phyloP scores from a whole-genome alignment of 2,888 invertebrate species.

The Philopedon plagiatum region DNA sequence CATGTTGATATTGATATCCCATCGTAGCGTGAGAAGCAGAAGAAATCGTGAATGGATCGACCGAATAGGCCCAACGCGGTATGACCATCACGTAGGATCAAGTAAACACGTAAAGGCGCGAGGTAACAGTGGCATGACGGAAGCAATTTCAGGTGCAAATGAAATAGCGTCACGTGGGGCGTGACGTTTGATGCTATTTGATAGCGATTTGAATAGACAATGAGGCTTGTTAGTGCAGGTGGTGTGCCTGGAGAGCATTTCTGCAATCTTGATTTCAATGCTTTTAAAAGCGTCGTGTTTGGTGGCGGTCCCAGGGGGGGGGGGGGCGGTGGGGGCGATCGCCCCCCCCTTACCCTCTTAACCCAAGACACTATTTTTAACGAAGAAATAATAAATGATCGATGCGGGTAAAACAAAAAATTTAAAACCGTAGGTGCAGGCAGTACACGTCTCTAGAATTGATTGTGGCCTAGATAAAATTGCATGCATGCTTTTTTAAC shows the following conservation, averaged over 20 bases:
- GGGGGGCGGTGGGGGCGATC: too few species aligned
- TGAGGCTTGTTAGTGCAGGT: conserved; percentile 9
- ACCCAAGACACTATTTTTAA: too few species aligned
- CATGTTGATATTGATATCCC: neutral
- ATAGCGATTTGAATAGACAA: conserved; percentile 19
- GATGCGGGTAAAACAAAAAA: too few species aligned
- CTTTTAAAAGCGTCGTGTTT: too few species aligned
- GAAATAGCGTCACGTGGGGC: conserved; percentile 29
- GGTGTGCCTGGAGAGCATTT: neutral
- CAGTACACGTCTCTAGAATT: too few species aligned
- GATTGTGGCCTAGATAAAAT: too few species aligned
- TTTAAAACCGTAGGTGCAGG: too few species aligned
- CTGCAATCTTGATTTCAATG: too few species aligned
- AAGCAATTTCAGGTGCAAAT: conserved; percentile 27
- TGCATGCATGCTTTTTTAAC: too few species aligned
- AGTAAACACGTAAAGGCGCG: conserved; percentile 16
- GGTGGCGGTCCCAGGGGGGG: too few species aligned
- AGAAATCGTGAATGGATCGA: conserved; percentile 17
- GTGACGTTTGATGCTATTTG: conserved; percentile 25
- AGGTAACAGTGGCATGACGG: conserved; percentile 31
- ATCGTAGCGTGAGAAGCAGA: conserved; percentile 7
- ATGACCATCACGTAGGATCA: conserved; percentile 16
- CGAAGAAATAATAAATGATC: too few species aligned
- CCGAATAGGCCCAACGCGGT: conserved; percentile 4
- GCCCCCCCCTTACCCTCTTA: too few species aligned